Conservation (phyloP, 2,113 vertebrate species). For the Zapornia atra region DNA sequence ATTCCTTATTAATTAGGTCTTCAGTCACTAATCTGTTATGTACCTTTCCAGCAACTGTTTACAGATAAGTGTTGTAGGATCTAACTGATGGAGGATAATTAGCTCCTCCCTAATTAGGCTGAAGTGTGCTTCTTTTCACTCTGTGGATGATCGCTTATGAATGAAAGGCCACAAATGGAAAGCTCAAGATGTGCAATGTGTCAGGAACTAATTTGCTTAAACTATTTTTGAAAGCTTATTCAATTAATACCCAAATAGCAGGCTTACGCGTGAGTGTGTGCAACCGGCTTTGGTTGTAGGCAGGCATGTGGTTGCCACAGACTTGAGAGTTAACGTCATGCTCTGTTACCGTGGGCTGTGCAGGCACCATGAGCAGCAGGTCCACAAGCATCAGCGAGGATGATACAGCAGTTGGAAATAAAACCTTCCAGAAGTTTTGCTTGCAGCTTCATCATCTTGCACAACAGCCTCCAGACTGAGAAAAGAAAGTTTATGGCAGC, state of each 20-base stretch:
- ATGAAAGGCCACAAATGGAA: constrained; percentile 70
- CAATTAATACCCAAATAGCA: constrained; percentile 69
- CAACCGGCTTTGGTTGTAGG: not conserved
- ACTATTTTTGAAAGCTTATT: constrained; percentile 69
- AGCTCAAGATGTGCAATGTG: constrained; percentile 48
- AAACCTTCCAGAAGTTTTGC: not conserved
- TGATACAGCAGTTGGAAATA: not conserved
- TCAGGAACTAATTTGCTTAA: constrained; percentile 74
- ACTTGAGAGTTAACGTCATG: not conserved
- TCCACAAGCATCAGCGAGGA: not conserved
- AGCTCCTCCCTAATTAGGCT: constrained; percentile 76
- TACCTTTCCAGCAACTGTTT: constrained; percentile 75
- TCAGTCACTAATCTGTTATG: constrained; percentile 72
- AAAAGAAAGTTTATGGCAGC: not conserved
- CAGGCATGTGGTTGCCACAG: constrained; percentile 31
- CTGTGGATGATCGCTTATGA: constrained; percentile 63
- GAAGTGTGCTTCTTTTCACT: constrained; percentile 63
- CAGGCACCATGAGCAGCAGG: not conserved
- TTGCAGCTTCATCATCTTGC: not conserved
- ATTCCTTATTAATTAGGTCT: constrained; percentile 76
- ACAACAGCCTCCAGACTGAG: not conserved
- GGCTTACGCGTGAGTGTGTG: not conserved
- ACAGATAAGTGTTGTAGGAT: constrained; percentile 69
- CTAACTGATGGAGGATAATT: constrained; percentile 75
- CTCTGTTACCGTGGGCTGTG: not conserved